These are phyloP conservation scores for Druceiella hillmani DNA, from an alignment of 2,888 invertebrate species.

Conservation along the genomic window DNA sequence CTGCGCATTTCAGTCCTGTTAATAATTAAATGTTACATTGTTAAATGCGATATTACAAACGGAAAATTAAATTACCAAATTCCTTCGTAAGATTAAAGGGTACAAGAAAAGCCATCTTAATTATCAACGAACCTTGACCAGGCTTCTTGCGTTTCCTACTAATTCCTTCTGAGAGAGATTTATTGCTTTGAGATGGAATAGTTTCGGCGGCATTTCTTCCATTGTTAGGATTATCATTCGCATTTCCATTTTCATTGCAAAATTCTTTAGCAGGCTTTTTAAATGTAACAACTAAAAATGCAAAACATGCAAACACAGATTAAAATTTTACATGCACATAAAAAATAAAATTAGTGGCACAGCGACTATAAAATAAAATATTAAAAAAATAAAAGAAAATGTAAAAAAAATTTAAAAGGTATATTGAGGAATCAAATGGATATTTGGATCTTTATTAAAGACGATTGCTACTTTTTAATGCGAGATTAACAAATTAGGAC, in stretches of 20 bases:
- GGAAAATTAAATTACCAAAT: no score
- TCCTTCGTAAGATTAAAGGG: no score
- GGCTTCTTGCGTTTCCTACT: constrained; percentile 73
- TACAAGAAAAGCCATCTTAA: no score
- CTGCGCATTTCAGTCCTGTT: no score
- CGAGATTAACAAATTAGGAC: no score
- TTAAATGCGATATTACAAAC: no score
- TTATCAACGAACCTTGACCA: constrained; percentile 62
- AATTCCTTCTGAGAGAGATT: constrained; percentile 6
- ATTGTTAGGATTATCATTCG: background rate
- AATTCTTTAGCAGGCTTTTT: constrained; percentile 66
- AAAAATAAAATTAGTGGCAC: constrained; percentile 18
- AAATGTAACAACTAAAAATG: constrained; percentile 76
- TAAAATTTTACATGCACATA: constrained; percentile 23
- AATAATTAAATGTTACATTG: no score
- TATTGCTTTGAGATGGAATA: no score
- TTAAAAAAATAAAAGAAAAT: constrained; percentile 18
- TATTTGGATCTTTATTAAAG: no score
- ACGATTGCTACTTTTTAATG: no score
- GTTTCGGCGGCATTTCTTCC: constrained; percentile 20
- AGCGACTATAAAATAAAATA: constrained; percentile 16
- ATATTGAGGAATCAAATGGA: no score
- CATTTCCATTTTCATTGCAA: constrained; percentile 8
- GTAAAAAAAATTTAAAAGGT: no score
- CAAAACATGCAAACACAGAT: constrained; percentile 30